Conservation (phyloP, 1,140 invertebrate species). For the Drosophila ogumai region DNA sequence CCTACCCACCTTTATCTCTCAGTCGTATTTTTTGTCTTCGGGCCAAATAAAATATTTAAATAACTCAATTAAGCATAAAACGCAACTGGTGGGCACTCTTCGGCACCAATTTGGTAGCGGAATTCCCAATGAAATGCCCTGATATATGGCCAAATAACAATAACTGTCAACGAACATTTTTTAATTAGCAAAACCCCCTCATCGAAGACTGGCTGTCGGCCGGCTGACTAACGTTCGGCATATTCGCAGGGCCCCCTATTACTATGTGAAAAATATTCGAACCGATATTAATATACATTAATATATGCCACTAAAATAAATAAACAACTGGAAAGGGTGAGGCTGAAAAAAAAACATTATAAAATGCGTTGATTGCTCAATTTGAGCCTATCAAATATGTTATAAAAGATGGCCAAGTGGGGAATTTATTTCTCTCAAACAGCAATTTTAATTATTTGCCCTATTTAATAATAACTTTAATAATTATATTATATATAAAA, state of each 20-base stretch:
- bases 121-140: slow-evolving; percentile 81
- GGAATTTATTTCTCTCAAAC: too few relatives aligned
- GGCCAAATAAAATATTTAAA: slow-evolving; percentile 82
- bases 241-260: slow-evolving; percentile 37
- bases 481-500: neutral
- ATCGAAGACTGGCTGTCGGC: slow-evolving; percentile 21
- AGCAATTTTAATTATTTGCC: too few relatives aligned
- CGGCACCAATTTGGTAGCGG: slow-evolving; percentile 58
- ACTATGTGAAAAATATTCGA: slow-evolving; percentile 59
- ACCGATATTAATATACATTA: slow-evolving; percentile 29
- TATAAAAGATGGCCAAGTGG: neutral
- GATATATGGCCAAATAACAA: slow-evolving; percentile 82
- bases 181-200: slow-evolving; percentile 70
- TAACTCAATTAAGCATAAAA: slow-evolving; percentile 83
- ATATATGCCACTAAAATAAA: slow-evolving; percentile 66
- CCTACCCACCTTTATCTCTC: slow-evolving; percentile 37
- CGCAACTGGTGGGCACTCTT: slow-evolving; percentile 74
- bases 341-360: neutral
- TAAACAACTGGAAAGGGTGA: slow-evolving; percentile 31
- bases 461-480: too few relatives aligned
- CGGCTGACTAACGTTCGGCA: slow-evolving; percentile 38
- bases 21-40: slow-evolving; percentile 41
- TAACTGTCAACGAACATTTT: slow-evolving; percentile 79
- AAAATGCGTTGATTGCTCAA: slow-evolving; percentile 11
- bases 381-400: neutral